These are phyloP conservation scores for Leptarthrus brevirostris DNA, from an alignment of 2,888 invertebrate species.

Conservation along the genomic window DNA sequence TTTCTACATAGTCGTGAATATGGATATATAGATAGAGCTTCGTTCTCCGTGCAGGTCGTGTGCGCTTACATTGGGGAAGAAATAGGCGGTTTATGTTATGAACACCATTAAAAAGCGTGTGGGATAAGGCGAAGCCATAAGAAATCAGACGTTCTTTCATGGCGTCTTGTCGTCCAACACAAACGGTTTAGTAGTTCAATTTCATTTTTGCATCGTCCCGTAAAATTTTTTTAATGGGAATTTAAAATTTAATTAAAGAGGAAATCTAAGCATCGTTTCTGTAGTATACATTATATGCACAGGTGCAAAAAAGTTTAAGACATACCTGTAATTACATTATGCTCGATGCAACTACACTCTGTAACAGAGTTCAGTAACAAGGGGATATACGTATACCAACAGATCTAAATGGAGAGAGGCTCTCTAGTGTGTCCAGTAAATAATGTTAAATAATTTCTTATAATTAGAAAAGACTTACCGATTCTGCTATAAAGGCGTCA, in stretches of 20 bases:
- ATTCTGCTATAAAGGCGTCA: no score
- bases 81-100: constrained; percentile 33
- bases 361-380: no score
- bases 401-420: no score
- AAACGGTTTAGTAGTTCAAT: not conserved
- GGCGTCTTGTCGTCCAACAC: not conserved
- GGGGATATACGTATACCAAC: no score
- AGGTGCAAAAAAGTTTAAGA: no score
- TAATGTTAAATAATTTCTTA: no score
- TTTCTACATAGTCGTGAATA: constrained; percentile 9
- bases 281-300: no score
- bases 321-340: no score
- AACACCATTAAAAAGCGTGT: constrained; percentile 10
- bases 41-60: constrained; percentile 1
- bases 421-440: no score
- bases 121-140: constrained; percentile 27
- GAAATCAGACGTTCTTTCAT: constrained; percentile 4
- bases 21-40: not conserved
- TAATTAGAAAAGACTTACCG: no score
- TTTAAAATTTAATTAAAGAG: not conserved
- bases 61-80: constrained; percentile 12
- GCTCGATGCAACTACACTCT: no score
- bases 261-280: no score
- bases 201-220: not conserved
- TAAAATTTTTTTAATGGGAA: not conserved